Evolutionary conservation across 2,113 vertebrate species (phyloP), one percentile per base, ranked within the genome.

Genomic region (Orcinus orca): DNA sequence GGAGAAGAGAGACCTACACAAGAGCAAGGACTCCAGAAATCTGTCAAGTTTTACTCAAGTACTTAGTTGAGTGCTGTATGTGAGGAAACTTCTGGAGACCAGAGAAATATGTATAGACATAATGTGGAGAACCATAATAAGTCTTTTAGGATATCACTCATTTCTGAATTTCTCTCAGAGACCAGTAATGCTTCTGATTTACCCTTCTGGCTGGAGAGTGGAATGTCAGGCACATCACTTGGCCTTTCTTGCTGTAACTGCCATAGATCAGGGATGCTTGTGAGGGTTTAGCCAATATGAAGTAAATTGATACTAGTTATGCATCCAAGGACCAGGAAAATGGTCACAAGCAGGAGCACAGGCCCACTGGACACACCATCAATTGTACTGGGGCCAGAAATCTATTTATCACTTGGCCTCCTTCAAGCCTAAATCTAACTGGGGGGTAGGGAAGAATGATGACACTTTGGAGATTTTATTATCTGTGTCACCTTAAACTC

Each of bases 371-470:
- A 73, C 21, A 73, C 12, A 80, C 1, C 13, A 47, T 44, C n/a
- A 53, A 5, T 65, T 47, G 23, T 55, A 55, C 29, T 44, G 44
- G 18, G 60, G 7, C 9, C 3, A n/a, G 33, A 50, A 50, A 83
- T 68, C 50, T n/a, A 33, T 50, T 76, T 88, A 68, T 60, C 67
- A 50, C 47, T 76, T 82, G 82, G 25, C 5, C 60, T 88, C 21
- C 8, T 95, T 20, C 73, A 33, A n/a, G 14, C 8, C 3, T 36
- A 70, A 70, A 74, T 47, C 13, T 65, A 53, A n/a, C 8, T 36
- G 17, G 3, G 15, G 10, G 5, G 0, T 9, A 8, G 25, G 26
- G 29, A 65, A 41, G 3, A 8, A 5, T 41, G 23, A 60, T 60
- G 38, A 41, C 36, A 50, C 41, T 44, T 83, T 58, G 26, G 36